Base-by-base conservation (phyloP, 37 sponge, comb jelly and placozoan genomes). In the Lycopodina hypogea region DNA sequence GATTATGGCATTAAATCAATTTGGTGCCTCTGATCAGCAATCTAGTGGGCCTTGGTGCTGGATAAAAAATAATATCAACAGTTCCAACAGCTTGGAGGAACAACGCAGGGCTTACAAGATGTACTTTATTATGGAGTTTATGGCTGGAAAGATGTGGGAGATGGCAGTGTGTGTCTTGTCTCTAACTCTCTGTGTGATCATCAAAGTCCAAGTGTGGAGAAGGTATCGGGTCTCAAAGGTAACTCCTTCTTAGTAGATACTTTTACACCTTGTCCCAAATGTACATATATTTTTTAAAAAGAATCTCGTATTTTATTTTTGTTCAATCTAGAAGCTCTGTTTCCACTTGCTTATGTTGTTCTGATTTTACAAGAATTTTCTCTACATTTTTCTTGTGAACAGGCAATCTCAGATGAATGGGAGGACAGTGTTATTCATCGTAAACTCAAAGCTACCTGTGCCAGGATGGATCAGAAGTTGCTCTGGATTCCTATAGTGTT, bases 141-240 rank as follows among this genome's bases (percentile, higher is more conserved):
- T 72, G 35, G 72, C 62, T 62, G 83, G 83, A 34, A 86, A 90
- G 42, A 68, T 85, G 42, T 90, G 91, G 91, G 86, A 86, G 79
- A 72, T 90, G 65, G 6, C 62, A 26, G 41, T 83, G 4, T 86
- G 62, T 38, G 8, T 86, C 32, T 15, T 82, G 9, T 35, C 78
- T 22, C 18, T 80, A 0, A 62, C 77, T 12, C 55, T 85, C 39
- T 85, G 45, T 41, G 35, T 78, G 4, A 11, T 59, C 9, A 69
- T 84, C 39, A 84, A 84, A 37, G 37, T 72, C 17, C 35, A 48
- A 17, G 28, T 78, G 8, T 59, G 64, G 66, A 65, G 35, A 33
- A 2, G 66, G 11, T 34, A 65, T 33, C 18, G 12, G 12, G 3
- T 9, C 24, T 3, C 24, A 42, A 71, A 38, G 39, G 39, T 23